Evolutionary conservation across 2,888 invertebrate genomes (phyloP), one percentile per base, ranked within the genome.

Genomic region (Diarsia dahlii): DNA sequence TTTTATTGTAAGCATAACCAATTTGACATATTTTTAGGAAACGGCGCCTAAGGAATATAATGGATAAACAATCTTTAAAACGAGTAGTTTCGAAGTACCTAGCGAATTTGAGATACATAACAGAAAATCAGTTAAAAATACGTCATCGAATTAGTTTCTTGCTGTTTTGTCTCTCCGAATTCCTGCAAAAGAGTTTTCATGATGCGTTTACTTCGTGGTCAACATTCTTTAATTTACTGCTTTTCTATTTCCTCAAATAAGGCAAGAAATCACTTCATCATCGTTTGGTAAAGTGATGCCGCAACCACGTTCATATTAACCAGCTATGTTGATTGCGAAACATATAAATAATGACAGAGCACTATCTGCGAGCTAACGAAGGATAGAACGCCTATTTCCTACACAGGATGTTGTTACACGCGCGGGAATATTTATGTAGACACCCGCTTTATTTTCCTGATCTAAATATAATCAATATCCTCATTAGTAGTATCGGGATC

Each of bases 291-390:
- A 69, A 70, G 70, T 65, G 64, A 54, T 46, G 45, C 65, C 48
- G 12, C n/a, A 58, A 54, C 15, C 80, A 73, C 39, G n/a, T 45
- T 62, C 46, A 50, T 76, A 81, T 58, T 52, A 71, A 62, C 58
- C 20, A 66, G 71, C n/a, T 13, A 56, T 71, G 58, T 84, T 76
- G 62, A 82, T 71, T 71, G 65, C 69, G 54, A 52, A 69, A 66
- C 62, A 28, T 76, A 76, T 84, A 84, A 84, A 81, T 84, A 84
- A 76, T 60, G 66, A 81, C 58, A 70, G 65, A 34, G 15, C 13
- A 69, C 71, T 81, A 82, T 84, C 81, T 72, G 39, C 34, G 20
- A 56, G 68, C 67, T 80, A 81, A 81, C 81, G 84, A 80, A 80
- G 82, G 78, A 70, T 65, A 78, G 45, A 65, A 80, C 69, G 50